phyloP scores from a whole-genome alignment of 2,113 vertebrate species.

The Mionectes macconnelli region DNA sequence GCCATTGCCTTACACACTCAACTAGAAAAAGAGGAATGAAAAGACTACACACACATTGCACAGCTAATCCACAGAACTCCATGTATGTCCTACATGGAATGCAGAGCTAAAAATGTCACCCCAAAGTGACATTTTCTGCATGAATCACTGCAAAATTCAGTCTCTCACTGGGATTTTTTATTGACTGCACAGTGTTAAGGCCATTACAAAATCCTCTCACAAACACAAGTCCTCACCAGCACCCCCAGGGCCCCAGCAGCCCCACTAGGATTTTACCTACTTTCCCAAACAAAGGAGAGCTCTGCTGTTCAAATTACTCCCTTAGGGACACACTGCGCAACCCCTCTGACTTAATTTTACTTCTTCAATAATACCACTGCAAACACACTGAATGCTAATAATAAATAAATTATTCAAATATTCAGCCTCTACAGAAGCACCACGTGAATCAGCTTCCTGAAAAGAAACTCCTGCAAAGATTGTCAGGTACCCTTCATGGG shows the following conservation, averaged over 20 bases:
- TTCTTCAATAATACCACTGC: slow-evolving; percentile 19
- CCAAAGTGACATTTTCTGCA: not conserved
- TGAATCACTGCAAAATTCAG: not conserved
- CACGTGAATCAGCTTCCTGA: not conserved
- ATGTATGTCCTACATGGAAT: not conserved
- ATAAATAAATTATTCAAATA: slow-evolving; percentile 59
- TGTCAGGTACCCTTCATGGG: not conserved
- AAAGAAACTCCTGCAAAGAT: slow-evolving; percentile 31
- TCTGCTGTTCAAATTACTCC: slow-evolving; percentile 34
- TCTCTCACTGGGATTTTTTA: not conserved
- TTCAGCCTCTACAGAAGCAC: not conserved
- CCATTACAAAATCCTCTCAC: not conserved
- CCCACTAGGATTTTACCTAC: not conserved
- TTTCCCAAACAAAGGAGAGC: slow-evolving; percentile 1
- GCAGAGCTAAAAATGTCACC: not conserved
- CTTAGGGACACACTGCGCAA: not conserved
- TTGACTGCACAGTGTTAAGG: not conserved
- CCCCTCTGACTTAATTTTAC: slow-evolving; percentile 15
- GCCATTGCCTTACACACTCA: not conserved
- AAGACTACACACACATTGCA: not conserved
- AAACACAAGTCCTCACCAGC: not conserved
- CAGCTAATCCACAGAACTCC: not conserved
- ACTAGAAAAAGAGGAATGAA: not conserved
- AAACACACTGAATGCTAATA: slow-evolving; percentile 40
- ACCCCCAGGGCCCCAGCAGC: not conserved